phyloP scores from a whole-genome alignment of 2,888 invertebrate genomes.

The Microdon myrmicae region DNA sequence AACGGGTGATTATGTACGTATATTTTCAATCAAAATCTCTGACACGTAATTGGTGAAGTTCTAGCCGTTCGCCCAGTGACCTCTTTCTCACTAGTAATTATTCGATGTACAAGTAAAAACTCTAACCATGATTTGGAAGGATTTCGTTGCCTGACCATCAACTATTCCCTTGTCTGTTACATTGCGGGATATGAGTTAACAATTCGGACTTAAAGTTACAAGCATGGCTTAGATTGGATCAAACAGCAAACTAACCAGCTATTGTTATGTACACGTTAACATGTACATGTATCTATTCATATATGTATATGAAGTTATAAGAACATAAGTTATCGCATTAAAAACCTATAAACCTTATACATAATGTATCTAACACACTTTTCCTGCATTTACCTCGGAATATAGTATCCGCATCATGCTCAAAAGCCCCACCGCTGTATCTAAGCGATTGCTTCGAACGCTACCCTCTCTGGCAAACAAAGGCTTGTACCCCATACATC shows the following conservation, averaged over 20 bases:
- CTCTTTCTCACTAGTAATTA: slow-evolving; percentile 44
- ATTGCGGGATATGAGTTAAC: slow-evolving; percentile 14
- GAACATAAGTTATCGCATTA: slow-evolving; percentile 51
- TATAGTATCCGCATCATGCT: slow-evolving; percentile 27
- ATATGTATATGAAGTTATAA: slow-evolving; percentile 12
- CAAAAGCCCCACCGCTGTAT: slow-evolving; percentile 41
- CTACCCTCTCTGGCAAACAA: slow-evolving; percentile 10
- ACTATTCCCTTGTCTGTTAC: slow-evolving; percentile 10
- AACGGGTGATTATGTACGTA: too few relatives aligned
- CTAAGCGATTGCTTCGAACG: slow-evolving; percentile 37
- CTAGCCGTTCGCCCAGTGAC: too few relatives aligned
- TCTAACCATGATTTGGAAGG: slow-evolving; percentile 47
- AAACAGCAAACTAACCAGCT: slow-evolving; percentile 28
- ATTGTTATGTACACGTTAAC: too few relatives aligned
- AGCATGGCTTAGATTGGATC: too few relatives aligned
- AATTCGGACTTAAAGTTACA: slow-evolving; percentile 11
- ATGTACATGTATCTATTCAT: too few relatives aligned
- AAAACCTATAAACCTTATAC: slow-evolving; percentile 48
- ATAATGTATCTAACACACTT: slow-evolving; percentile 52
- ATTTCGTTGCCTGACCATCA: slow-evolving; percentile 48
- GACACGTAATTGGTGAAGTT: too few relatives aligned
- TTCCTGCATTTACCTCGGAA: slow-evolving; percentile 22
- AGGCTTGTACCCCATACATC: slow-evolving; percentile 25
- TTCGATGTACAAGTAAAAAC: slow-evolving; percentile 50
- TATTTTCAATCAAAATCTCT: too few relatives aligned